Base-by-base conservation (phyloP, 2,797 vertebrate species). In the Coregonus sp. region DNA sequence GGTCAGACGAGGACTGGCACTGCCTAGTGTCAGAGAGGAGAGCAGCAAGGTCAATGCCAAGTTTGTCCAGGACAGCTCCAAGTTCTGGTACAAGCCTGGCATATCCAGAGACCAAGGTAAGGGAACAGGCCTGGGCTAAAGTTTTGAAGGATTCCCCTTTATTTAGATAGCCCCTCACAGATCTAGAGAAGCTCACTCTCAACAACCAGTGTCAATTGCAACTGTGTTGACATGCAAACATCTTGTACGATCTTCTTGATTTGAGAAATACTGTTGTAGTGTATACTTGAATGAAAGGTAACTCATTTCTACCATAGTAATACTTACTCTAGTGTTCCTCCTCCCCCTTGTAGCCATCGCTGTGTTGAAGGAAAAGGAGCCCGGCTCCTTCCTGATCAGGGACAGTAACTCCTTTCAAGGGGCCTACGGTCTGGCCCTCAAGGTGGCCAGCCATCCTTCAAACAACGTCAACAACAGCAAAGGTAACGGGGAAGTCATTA, bases 101-200 rank as follows among this genome's bases (percentile, higher is more conserved):
- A 96, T 98, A 86, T 96, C 97, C 70, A 94, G 97, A 87, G 96
- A 98, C 81, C 97, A 98, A 94, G 96, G 97, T 98, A 84, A 91
- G 81, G 33, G 12, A 1, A 31, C 12, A 72, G 20, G n/a, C 9
- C 25, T n/a, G 31, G 6, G 33, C 1, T 68, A 31, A 68, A 14
- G 66, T 14, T 12, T 31, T 47, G 40, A 47, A 47, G 40, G 40
- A 47, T 47, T 9, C 1, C 7, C 40, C 40, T 47, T 15, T 33
- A 68, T 35, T 9, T 67, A 4, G 31, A 67, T 67, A 5, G 4
- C 0, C 54, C 31, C 40, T 9, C 40, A 3, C 40, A 12, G 40
- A 47, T 47, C 9, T 47, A 47, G 9, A 47, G 9, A 47, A 11
- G 40, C 40, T 47, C 40, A 47, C 9, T 11, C 40, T 47, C 40